A percentile compares a stretch with the other conserved stretches of the same genome.
Evolutionary conservation across 2,113 vertebrate species (phyloP).

Genomic region (Benitochromis conjunctus): DNA sequence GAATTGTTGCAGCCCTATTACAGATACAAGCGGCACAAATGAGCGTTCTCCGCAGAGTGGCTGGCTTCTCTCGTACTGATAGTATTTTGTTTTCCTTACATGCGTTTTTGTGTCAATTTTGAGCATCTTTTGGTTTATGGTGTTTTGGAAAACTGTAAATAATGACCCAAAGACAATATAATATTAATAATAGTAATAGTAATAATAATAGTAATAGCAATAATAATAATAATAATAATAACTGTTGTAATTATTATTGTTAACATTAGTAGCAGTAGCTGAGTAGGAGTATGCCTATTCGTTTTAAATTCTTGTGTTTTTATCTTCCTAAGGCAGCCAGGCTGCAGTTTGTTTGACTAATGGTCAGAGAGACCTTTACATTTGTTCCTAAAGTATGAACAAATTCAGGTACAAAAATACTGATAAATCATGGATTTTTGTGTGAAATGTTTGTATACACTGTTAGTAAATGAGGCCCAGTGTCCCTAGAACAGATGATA

Average conservation of each 20-base stretch:
- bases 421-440: background rate
- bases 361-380: background rate
- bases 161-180: background rate
- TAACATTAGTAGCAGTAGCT: background rate
- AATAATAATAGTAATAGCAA: accelerated
- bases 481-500: background rate
- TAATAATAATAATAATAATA: too few species aligned
- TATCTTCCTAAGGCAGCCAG: background rate
- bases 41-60: background rate
- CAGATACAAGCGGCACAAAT: background rate
- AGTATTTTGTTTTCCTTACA: background rate
- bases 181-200: background rate
- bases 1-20: background rate
- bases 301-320: background rate
- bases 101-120: background rate
- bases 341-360: background rate
- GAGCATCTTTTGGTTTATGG: background rate
- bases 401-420: background rate
- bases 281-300: background rate
- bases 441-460: background rate
- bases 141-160: background rate
- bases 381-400: background rate
- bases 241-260: too few species aligned
- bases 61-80: background rate
- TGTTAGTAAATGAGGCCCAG: background rate